A percentile compares a stretch with the other conserved stretches of the same genome.
These are phyloP conservation scores for Acrossocheilus fasciatus DNA, from an alignment of 2,797 vertebrate species.

Conservation along the genomic window DNA sequence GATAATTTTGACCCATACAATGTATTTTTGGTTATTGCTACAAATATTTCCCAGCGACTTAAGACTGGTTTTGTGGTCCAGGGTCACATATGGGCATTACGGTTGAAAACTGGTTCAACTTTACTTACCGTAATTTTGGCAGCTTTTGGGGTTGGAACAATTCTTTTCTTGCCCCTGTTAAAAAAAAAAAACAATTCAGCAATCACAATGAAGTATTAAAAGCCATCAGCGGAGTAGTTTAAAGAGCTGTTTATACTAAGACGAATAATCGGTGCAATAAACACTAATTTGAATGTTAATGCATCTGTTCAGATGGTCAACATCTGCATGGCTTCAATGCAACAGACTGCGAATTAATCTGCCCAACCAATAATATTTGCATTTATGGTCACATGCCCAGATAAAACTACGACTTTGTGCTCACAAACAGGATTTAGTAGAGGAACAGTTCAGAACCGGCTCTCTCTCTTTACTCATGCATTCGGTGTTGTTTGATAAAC, in stretches of 20 bases:
- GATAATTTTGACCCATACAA: too few relatives aligned
- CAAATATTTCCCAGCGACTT: too few relatives aligned
- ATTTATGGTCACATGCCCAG: neutral
- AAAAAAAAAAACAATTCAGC: slow-evolving; percentile 27
- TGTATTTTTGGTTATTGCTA: too few relatives aligned
- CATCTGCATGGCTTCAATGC: neutral
- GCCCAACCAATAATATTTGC: neutral
- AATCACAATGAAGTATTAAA: slow-evolving; percentile 30
- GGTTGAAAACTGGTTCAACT: neutral
- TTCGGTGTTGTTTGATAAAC: neutral
- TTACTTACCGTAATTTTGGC: slow-evolving; percentile 87
- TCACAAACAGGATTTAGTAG: neutral
- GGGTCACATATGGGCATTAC: too few relatives aligned
- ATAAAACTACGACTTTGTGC: neutral
- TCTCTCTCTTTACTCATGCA: neutral
- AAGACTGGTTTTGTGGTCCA: too few relatives aligned
- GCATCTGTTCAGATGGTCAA: neutral
- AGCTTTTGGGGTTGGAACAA: slow-evolving; percentile 88
- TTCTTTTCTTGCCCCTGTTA: slow-evolving; percentile 89
- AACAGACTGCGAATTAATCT: neutral
- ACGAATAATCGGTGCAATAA: neutral
- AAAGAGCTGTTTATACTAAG: neutral
- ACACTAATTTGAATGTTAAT: neutral
- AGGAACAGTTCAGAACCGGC: neutral
- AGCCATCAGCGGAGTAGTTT: neutral